A percentile compares a stretch with the other conserved stretches of the same genome.
Evolutionary conservation across 1,140 invertebrate genomes (phyloP).

Genomic region (Cyrtorhinus lividipennis): DNA sequence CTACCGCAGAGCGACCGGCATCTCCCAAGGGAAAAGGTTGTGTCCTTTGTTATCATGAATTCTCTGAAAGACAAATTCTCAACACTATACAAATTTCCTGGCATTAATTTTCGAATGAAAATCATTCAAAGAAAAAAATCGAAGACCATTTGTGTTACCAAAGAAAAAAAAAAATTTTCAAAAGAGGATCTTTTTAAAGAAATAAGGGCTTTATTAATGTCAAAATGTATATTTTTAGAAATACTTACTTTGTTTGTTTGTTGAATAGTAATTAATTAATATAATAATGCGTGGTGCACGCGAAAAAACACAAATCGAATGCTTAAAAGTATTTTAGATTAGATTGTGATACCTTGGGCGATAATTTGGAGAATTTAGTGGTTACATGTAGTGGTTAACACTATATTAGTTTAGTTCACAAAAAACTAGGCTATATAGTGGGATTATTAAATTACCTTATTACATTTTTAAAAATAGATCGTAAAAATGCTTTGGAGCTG

Average conservation of each 20-base stretch:
- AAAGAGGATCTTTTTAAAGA: slow-evolving; percentile 15
- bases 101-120: neutral
- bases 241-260: slow-evolving; percentile 13
- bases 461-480: slow-evolving; percentile 18
- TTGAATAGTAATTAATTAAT: slow-evolving; percentile 10
- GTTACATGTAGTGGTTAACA: slow-evolving; percentile 10
- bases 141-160: slow-evolving; percentile 12
- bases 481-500: slow-evolving; percentile 21
- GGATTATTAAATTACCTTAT: slow-evolving; percentile 18
- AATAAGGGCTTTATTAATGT: slow-evolving; percentile 13
- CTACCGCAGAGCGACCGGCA: neutral
- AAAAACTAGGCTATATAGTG: slow-evolving; percentile 16
- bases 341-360: slow-evolving; percentile 20
- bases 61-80: neutral
- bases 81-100: neutral
- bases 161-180: too few species aligned
- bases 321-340: slow-evolving; percentile 22
- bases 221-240: slow-evolving; percentile 21
- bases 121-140: neutral
- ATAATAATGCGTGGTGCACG: slow-evolving; percentile 12
- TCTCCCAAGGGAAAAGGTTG: slow-evolving; percentile 3
- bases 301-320: slow-evolving; percentile 20
- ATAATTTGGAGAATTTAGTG: slow-evolving; percentile 19
- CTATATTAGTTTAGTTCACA: slow-evolving; percentile 16
- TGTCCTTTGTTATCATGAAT: slow-evolving; percentile 5